Conservation (phyloP, 2,113 vertebrate species). For the Psophia crepitans region DNA sequence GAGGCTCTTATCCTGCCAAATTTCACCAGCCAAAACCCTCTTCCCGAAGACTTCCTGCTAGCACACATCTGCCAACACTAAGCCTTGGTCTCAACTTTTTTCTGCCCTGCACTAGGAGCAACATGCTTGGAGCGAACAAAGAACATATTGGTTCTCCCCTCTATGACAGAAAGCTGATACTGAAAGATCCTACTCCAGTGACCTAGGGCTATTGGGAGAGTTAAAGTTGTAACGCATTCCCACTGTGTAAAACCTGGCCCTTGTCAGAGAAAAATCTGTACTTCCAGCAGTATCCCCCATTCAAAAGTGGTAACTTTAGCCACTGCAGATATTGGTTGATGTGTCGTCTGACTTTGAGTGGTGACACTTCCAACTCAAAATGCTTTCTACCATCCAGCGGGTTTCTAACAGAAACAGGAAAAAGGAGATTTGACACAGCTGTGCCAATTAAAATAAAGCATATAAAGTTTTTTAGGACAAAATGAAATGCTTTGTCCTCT, state of each 20-base stretch:
- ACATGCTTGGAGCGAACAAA: neutral
- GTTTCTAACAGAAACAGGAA: neutral
- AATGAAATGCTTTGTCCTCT: conserved; percentile 4
- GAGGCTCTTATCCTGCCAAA: neutral
- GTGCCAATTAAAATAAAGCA: conserved; percentile 48
- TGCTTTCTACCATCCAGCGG: neutral
- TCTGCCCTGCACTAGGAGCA: neutral
- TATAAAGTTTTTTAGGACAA: conserved; percentile 10
- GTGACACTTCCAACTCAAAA: neutral
- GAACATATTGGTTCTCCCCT: neutral
- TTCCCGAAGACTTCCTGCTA: neutral
- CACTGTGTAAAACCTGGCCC: neutral
- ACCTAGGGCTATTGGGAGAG: neutral
- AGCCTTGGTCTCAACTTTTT: neutral
- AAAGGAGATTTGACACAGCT: conserved; percentile 21
- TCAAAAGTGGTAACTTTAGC: neutral
- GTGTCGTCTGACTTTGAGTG: neutral
- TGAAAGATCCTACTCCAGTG: neutral
- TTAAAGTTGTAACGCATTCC: neutral
- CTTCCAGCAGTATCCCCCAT: neutral
- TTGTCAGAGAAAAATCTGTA: neutral
- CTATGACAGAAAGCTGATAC: neutral
- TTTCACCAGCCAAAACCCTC: neutral
- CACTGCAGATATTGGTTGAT: neutral
- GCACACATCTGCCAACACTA: neutral